Conservation (phyloP, 2,888 invertebrate genomes). For the Andrena flavipes region DNA sequence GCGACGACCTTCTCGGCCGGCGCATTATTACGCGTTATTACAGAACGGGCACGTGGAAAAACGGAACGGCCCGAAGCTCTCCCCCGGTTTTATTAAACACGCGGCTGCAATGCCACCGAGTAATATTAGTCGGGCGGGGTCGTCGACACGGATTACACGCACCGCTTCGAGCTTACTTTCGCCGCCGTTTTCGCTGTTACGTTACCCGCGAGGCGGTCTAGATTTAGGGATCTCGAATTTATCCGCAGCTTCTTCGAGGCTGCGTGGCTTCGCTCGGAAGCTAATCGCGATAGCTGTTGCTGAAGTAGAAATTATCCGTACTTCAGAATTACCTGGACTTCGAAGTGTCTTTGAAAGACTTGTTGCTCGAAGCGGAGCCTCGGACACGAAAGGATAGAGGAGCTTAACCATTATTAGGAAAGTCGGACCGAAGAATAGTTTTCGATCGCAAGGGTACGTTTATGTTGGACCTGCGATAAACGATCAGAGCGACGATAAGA, state of each 20-base stretch:
- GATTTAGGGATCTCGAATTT: slow-evolving; percentile 47
- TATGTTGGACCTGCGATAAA: too few relatives aligned
- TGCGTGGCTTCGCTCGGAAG: neutral
- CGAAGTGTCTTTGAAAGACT: too few relatives aligned
- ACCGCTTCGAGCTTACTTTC: slow-evolving; percentile 38
- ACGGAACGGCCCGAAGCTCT: neutral
- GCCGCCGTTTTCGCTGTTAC: slow-evolving; percentile 27
- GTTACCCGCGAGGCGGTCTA: slow-evolving; percentile 14
- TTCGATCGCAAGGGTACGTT: too few relatives aligned
- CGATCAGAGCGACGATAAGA: too few relatives aligned
- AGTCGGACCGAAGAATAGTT: neutral
- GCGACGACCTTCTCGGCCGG: neutral
- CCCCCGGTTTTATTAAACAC: slow-evolving; percentile 20
- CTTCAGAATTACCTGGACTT: too few relatives aligned
- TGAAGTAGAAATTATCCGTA: too few relatives aligned
- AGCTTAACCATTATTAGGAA: neutral
- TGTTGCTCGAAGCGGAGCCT: too few relatives aligned
- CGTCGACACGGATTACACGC: slow-evolving; percentile 57
- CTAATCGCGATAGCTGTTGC: neutral
- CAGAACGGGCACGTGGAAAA: slow-evolving; percentile 9
- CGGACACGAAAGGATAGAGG: too few relatives aligned
- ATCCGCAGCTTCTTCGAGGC: neutral
- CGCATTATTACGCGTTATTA: slow-evolving; percentile 1
- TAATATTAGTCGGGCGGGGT: slow-evolving; percentile 57
- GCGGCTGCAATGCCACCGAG: slow-evolving; percentile 30